Evolutionary conservation across 2,113 vertebrate genomes (phyloP).

Genomic region (Ictidomys tridecemlineatus): DNA sequence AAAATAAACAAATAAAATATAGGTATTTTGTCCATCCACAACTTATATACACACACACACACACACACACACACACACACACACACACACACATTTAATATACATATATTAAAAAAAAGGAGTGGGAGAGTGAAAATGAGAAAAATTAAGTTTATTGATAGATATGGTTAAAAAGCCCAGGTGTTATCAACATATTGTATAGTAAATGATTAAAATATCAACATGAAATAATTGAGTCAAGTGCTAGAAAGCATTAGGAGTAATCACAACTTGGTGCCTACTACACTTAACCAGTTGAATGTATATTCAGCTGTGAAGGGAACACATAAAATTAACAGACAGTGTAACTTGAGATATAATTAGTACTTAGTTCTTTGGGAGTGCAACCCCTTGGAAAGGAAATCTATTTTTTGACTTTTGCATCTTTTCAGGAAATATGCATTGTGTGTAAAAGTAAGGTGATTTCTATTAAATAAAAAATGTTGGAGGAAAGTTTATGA

Average conservation of each 20-base stretch:
- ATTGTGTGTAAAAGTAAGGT: background rate
- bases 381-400: background rate
- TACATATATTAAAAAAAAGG: too few species aligned
- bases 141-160: too few species aligned
- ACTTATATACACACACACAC: too few species aligned
- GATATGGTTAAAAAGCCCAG: too few species aligned
- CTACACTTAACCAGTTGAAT: background rate
- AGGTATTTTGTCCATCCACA: too few species aligned
- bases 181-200: too few species aligned
- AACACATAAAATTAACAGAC: background rate
- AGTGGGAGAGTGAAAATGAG: too few species aligned
- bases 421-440: background rate
- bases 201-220: too few species aligned
- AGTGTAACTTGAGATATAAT: background rate
- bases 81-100: too few species aligned
- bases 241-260: background rate
- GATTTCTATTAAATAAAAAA: background rate
- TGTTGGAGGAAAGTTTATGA: background rate
- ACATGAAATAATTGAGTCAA: background rate
- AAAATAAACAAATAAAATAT: too few species aligned
- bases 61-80: too few species aligned
- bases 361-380: background rate
- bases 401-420: background rate
- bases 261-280: background rate
- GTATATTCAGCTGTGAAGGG: background rate